phyloP scores from a whole-genome alignment of 2,113 vertebrate genomes.

The Peromyscus polionotus region DNA sequence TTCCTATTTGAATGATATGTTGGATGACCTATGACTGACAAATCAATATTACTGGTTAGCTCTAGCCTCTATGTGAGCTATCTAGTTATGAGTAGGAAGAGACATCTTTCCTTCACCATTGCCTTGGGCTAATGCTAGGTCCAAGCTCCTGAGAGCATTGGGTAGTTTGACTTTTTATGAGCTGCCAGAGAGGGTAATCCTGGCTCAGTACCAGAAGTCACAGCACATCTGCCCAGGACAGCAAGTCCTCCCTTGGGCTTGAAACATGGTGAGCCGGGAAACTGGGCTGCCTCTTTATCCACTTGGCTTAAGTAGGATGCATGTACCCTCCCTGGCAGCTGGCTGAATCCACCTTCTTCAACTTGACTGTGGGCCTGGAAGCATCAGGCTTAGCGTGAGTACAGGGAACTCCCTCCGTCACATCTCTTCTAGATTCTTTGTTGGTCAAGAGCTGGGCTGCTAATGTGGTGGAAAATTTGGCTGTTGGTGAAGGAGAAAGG shows the following conservation, averaged over 20 bases:
- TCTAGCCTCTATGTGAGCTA: background rate
- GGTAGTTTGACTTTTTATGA: background rate
- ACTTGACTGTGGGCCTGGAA: background rate
- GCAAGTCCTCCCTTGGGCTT: background rate
- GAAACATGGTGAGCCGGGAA: background rate
- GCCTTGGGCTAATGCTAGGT: background rate
- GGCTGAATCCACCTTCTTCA: background rate
- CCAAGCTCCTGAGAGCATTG: background rate
- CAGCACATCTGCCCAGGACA: background rate
- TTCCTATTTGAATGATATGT: slow-evolving; percentile 10
- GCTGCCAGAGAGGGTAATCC: background rate
- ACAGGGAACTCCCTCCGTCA: background rate
- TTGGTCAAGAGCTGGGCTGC: background rate
- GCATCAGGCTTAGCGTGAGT: background rate
- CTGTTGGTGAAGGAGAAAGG: background rate
- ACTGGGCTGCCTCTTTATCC: background rate
- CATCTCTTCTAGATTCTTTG: background rate
- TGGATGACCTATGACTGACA: background rate
- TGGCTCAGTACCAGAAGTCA: background rate
- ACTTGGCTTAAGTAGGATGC: too few relatives aligned
- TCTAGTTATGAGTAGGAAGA: background rate
- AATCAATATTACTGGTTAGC: background rate
- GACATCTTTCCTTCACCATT: background rate
- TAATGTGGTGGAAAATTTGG: background rate
- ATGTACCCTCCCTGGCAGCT: background rate